These are phyloP conservation scores for Volucella inanis DNA, from an alignment of 2,888 invertebrate genomes.

Conservation along the genomic window DNA sequence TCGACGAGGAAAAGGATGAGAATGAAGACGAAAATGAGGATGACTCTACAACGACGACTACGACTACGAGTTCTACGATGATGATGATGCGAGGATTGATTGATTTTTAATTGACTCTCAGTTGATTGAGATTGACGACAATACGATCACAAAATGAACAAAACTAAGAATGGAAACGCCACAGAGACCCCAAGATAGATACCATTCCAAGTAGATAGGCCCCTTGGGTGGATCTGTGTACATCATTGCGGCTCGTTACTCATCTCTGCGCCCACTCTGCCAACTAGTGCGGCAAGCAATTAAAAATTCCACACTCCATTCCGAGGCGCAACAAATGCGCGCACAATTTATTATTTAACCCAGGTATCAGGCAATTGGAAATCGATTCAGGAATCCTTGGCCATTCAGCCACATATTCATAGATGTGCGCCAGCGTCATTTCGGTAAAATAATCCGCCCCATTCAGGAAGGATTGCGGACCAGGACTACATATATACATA, in stretches of 20 bases:
- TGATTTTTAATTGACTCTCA: slow-evolving; percentile 74
- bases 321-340: slow-evolving; percentile 54
- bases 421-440: slow-evolving; percentile 24
- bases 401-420: too few species aligned
- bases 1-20: too few species aligned
- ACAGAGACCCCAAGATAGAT: neutral
- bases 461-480: slow-evolving; percentile 68
- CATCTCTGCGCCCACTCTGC: slow-evolving; percentile 62
- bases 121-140: slow-evolving; percentile 74
- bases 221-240: slow-evolving; percentile 17
- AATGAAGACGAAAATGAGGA: slow-evolving; percentile 24
- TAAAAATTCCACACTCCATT: slow-evolving; percentile 72
- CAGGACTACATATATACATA: neutral
- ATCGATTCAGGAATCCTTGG: slow-evolving; percentile 41
- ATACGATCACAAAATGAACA: slow-evolving; percentile 28
- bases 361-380: slow-evolving; percentile 45
- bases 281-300: slow-evolving; percentile 50
- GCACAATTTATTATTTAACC: slow-evolving; percentile 59
- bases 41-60: slow-evolving; percentile 36
- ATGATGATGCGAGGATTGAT: slow-evolving; percentile 74
- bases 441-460: slow-evolving; percentile 71
- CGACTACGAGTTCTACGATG: slow-evolving; percentile 9
- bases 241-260: slow-evolving; percentile 18
- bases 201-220: slow-evolving; percentile 8
- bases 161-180: too few species aligned